Conservation (phyloP, 92 coral and sea anemone genomes). For the Paramuricea clavata region DNA sequence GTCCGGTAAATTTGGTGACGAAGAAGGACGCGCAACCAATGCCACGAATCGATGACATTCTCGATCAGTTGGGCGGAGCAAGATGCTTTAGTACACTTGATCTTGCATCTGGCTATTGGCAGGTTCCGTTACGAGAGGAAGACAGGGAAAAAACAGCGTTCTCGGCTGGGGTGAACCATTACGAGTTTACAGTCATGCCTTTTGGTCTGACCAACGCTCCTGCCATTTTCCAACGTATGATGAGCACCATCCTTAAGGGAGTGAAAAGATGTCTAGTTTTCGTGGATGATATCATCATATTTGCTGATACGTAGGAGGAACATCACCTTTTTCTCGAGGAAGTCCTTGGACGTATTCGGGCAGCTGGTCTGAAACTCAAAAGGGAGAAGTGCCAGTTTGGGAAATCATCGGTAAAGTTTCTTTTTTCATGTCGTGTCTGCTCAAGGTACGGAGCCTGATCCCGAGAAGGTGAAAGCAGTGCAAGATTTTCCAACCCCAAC, state of each 20-base stretch:
- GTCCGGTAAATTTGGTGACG: background rate
- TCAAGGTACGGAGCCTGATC: slow-evolving; percentile 34
- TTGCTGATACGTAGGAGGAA: slow-evolving; percentile 18
- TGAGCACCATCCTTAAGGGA: background rate
- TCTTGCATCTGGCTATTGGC: slow-evolving; percentile 27
- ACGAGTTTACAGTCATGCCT: slow-evolving; percentile 32
- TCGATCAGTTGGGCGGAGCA: slow-evolving; percentile 18
- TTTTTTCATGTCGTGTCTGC: slow-evolving; percentile 62
- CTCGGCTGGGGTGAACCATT: background rate
- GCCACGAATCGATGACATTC: slow-evolving; percentile 19
- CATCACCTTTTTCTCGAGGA: slow-evolving; percentile 11
- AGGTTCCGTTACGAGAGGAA: background rate
- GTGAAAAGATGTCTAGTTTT: background rate
- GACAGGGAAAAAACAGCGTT: slow-evolving; percentile 13
- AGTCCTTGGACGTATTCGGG: background rate
- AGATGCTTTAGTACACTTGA: slow-evolving; percentile 9
- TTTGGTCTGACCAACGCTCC: slow-evolving; percentile 2
- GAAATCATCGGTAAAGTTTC: slow-evolving; percentile 43
- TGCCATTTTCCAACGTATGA: slow-evolving; percentile 23
- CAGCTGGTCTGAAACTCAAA: slow-evolving; percentile 56
- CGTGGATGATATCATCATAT: slow-evolving; percentile 13
- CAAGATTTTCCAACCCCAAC: slow-evolving; percentile 44
- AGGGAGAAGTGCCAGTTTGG: slow-evolving; percentile 48
- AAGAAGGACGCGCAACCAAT: slow-evolving; percentile 26
- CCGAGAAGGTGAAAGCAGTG: slow-evolving; percentile 41